Evolutionary conservation across 2,113 vertebrate species (phyloP).

Genomic region (Proteles cristata): DNA sequence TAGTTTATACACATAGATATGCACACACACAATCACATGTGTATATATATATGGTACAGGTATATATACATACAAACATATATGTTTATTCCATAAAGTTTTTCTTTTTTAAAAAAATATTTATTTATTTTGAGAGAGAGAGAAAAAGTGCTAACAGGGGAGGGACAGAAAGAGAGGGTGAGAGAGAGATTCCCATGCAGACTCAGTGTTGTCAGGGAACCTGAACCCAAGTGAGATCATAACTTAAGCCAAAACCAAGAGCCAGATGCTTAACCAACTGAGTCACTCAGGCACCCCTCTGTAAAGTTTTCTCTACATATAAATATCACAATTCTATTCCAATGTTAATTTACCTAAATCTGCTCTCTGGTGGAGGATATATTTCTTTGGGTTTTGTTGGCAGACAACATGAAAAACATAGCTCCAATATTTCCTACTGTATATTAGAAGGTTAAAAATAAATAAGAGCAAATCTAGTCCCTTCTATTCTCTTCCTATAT

Average conservation of each 20-base stretch:
- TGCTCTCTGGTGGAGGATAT: not conserved
- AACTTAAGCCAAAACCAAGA: no score
- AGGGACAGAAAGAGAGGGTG: no score
- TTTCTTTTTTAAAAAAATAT: no score
- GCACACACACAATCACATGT: rapidly evolving
- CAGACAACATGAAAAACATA: not conserved
- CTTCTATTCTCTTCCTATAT: conserved; percentile 1
- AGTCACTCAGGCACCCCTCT: not conserved
- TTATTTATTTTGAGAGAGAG: no score
- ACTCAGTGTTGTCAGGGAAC: no score
- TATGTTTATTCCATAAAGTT: not conserved
- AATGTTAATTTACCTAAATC: conserved; percentile 14
- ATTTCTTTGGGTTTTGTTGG: not conserved
- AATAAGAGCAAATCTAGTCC: not conserved
- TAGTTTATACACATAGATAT: not conserved
- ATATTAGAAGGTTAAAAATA: not conserved
- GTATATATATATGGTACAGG: rapidly evolving
- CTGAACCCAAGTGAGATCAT: no score
- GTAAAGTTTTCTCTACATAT: not conserved
- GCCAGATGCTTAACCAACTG: no score
- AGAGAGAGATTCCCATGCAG: no score
- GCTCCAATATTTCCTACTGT: not conserved
- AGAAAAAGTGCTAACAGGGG: no score
- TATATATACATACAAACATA: not conserved
- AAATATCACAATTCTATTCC: not conserved